phyloP scores from a whole-genome alignment of 2,113 vertebrate species.

The Hiodon alosoides region DNA sequence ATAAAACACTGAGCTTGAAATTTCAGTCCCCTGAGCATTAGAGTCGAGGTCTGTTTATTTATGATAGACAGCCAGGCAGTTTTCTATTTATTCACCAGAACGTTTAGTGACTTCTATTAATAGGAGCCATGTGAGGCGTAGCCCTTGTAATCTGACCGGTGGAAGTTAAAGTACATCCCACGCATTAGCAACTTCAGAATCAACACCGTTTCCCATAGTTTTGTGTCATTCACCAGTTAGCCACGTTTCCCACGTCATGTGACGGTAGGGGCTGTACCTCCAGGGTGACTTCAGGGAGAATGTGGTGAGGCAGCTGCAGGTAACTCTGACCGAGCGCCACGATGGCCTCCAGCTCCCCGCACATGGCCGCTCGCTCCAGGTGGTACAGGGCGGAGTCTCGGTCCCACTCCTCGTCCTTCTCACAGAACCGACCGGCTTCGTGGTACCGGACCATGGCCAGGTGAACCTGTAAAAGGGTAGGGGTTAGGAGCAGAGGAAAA shows the following conservation, averaged over 20 bases:
- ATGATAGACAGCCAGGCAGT: background rate
- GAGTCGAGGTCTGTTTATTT: background rate
- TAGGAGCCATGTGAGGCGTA: background rate
- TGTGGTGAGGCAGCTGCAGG: constrained; percentile 85
- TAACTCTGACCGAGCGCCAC: constrained; percentile 81
- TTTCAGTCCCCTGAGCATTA: background rate
- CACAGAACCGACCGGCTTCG: constrained; percentile 84
- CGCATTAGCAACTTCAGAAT: background rate
- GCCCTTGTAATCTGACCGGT: background rate
- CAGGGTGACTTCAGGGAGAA: constrained; percentile 75
- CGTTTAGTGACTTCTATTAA: background rate
- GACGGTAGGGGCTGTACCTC: constrained; percentile 58
- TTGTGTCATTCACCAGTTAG: background rate
- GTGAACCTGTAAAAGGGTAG: constrained; percentile 71
- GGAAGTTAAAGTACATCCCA: no score
- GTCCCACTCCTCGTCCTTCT: constrained; percentile 84
- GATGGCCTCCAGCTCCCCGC: constrained; percentile 93
- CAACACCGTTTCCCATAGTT: background rate
- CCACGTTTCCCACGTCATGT: background rate
- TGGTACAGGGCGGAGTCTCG: constrained; percentile 80
- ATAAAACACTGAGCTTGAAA: background rate
- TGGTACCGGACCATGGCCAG: constrained; percentile 94
- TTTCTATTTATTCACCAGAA: background rate
- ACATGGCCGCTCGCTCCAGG: constrained; percentile 81
- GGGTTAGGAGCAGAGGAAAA: background rate